These are phyloP conservation scores for Chauna torquata DNA, from an alignment of 2,113 vertebrate species.

Conservation along the genomic window DNA sequence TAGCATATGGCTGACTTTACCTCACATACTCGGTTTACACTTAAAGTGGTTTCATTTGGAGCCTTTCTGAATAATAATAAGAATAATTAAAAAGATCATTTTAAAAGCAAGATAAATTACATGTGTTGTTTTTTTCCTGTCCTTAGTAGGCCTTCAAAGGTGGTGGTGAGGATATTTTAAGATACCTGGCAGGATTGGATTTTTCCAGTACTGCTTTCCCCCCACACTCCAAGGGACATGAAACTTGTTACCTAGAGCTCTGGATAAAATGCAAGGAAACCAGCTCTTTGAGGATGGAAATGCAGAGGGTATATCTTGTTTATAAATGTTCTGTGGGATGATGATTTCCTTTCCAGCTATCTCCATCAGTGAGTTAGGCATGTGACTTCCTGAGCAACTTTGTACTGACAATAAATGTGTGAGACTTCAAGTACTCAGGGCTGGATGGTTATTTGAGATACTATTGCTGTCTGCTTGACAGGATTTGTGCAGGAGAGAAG, in stretches of 20 bases:
- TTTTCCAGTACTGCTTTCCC: neutral
- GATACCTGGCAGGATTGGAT: neutral
- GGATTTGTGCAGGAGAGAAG: neutral
- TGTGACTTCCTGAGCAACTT: neutral
- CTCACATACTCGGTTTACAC: rapidly evolving
- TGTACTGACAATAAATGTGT: neutral
- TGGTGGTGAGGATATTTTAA: neutral
- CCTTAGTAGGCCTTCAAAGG: neutral
- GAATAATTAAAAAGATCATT: neutral
- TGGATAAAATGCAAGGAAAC: neutral
- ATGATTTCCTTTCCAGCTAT: neutral
- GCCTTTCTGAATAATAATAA: neutral
- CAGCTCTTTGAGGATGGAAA: neutral
- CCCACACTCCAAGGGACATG: neutral
- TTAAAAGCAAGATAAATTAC: neutral
- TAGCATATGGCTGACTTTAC: neutral
- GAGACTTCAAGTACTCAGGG: neutral
- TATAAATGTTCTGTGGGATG: neutral
- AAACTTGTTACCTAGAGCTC: neutral
- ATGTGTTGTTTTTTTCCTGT: neutral
- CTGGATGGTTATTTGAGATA: neutral
- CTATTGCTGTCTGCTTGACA: rapidly evolving
- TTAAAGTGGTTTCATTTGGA: neutral
- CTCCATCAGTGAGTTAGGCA: neutral
- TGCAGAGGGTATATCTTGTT: neutral